Conservation (phyloP, 64 coral and sea anemone genomes). For the Porites lutea region DNA sequence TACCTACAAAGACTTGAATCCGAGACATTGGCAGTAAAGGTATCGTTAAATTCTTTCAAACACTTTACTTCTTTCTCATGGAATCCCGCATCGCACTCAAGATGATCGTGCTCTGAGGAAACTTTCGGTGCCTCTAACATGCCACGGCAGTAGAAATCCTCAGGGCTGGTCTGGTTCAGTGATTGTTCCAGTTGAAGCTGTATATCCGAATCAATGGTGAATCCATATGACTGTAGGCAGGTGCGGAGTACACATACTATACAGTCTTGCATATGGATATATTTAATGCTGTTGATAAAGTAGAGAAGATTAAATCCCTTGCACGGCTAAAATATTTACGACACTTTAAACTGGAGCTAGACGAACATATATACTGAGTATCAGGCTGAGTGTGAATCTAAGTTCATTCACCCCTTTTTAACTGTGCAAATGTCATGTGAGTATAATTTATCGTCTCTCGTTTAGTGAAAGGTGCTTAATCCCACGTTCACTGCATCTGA, state of each 20-base stretch:
- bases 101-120: background rate
- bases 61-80: conserved; percentile 30
- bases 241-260: conserved; percentile 36
- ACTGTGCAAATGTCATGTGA: no score
- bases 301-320: no score
- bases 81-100: conserved; percentile 14
- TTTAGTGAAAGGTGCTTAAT: no score
- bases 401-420: no score
- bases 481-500: no score
- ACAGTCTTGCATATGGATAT: conserved; percentile 35
- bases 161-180: conserved; percentile 26
- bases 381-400: no score
- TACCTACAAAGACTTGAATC: conserved; percentile 41
- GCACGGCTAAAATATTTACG: no score
- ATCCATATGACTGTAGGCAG: conserved; percentile 10
- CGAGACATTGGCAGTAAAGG: conserved; percentile 40
- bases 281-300: background rate
- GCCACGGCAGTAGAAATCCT: conserved; percentile 26
- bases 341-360: no score
- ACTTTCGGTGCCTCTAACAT: conserved; percentile 46
- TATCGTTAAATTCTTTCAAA: conserved; percentile 21
- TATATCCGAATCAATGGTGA: background rate
- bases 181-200: conserved; percentile 19
- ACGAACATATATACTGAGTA: no score
- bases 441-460: no score